Evolutionary conservation across 2,888 invertebrate genomes (phyloP).

Genomic region (Leptopilina syphax): DNA sequence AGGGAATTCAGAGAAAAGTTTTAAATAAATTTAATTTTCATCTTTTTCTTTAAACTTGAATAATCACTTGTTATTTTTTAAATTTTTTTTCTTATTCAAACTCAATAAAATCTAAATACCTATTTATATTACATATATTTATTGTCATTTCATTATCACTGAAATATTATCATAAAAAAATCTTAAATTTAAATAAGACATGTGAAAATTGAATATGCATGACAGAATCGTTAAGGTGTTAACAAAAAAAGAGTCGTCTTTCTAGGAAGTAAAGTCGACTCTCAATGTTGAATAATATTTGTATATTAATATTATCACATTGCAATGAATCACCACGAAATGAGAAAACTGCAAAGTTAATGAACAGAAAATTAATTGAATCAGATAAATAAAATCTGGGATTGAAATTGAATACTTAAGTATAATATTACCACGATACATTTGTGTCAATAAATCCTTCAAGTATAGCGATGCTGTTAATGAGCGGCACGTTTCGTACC

Average conservation of each 20-base stretch:
- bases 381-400: constrained; percentile 20
- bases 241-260: background rate
- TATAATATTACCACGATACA: constrained; percentile 17
- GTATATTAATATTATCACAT: background rate
- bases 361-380: constrained; percentile 24
- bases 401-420: constrained; percentile 36
- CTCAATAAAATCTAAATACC: too few relatives aligned
- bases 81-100: too few relatives aligned
- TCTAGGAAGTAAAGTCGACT: background rate
- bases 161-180: background rate
- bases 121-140: too few relatives aligned
- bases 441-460: constrained; percentile 38
- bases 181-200: background rate
- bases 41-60: too few relatives aligned
- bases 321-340: constrained; percentile 8
- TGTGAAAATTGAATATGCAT: background rate
- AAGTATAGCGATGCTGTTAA: constrained; percentile 26
- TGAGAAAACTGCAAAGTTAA: constrained; percentile 17
- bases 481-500: constrained; percentile 32
- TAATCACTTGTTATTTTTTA: too few relatives aligned
- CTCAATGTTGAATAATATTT: background rate
- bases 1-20: too few relatives aligned
- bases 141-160: background rate
- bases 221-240: background rate
- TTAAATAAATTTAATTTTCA: too few relatives aligned